Base-by-base conservation (phyloP, 2,797 vertebrate species). In the Chelidonichthys spinosus region DNA sequence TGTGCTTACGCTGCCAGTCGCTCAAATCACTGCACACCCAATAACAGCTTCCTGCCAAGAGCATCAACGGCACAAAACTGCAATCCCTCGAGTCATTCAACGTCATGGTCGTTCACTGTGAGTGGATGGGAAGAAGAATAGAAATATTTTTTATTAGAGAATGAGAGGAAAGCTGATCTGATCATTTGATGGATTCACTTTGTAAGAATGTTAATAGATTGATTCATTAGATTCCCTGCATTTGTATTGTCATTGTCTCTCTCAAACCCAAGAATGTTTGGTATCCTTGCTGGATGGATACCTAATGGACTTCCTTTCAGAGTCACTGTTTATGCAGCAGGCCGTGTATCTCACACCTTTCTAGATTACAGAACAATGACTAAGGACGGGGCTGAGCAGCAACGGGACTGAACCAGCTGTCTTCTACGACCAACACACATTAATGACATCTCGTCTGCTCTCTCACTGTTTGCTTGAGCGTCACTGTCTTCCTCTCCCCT, bases 1-100 rank as follows among this genome's bases (percentile, higher is more conserved):
- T 79, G 79, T 81, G 74, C 84, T 79, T 63, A 83, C 64, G 32
- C 84, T 74, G 78, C 72, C 84, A 78, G 68, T 84, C 81, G 63
- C 17, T 67, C 64, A 64, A 78, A 78, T 83, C 74, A 69, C 72
- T 52, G 65, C 63, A 49, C 56, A 42, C 17, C 63, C 67, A 70
- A 62, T 60, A 71, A 70, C 67, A 49, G 73, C 47, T 68, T 79
- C 74, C 42, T 78, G 82, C 61, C 79, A 64, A 58, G 44, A 84
- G 67, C 65, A 32, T 72, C 64, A 77, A 35, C 59, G 63, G 52
- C 15, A 33, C 50, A 49, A 15, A 36, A 32, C 64, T 32, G 25
- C 25, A 25, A 25, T 25, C 25, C 25, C 25, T 25, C 58, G 1
- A 54, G 54, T 79, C 69, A 67, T 44, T 69, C 62, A 58, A 18